Evolutionary conservation across 2,888 invertebrate species (phyloP).

Genomic region (Apodemia mormo): DNA sequence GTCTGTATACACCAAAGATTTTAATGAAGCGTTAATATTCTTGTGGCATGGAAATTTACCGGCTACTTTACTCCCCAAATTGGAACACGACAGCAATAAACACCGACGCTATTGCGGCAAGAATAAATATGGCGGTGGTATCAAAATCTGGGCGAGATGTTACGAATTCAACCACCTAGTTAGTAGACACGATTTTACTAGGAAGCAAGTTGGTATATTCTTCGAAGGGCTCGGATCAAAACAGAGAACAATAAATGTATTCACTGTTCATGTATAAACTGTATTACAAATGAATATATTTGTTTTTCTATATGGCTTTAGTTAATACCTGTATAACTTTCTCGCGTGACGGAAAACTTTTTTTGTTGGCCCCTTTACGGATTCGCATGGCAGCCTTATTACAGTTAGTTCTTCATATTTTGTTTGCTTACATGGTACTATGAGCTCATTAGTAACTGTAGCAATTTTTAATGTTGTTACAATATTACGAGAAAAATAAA

Average conservation of each 20-base stretch:
- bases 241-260: neutral
- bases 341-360: conserved; percentile 34
- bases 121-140: too few species aligned
- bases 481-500: neutral
- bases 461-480: neutral
- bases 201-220: too few species aligned
- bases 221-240: too few species aligned
- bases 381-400: conserved; percentile 21
- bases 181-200: too few species aligned
- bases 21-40: too few species aligned
- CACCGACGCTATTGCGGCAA: too few species aligned
- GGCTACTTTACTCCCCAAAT: too few species aligned
- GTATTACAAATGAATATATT: neutral
- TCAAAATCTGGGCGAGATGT: too few species aligned
- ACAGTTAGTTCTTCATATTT: conserved; percentile 8
- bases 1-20: too few species aligned
- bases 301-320: conserved; percentile 7
- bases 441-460: conserved; percentile 5
- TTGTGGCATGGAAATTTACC: too few species aligned
- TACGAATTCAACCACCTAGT: too few species aligned
- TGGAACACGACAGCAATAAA: too few species aligned
- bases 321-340: conserved; percentile 27
- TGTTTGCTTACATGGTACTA: neutral
- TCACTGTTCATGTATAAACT: neutral
- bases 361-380: conserved; percentile 21